Evolutionary conservation across 1,140 invertebrate genomes (phyloP).

Genomic region (Acromyrmex heyeri): DNA sequence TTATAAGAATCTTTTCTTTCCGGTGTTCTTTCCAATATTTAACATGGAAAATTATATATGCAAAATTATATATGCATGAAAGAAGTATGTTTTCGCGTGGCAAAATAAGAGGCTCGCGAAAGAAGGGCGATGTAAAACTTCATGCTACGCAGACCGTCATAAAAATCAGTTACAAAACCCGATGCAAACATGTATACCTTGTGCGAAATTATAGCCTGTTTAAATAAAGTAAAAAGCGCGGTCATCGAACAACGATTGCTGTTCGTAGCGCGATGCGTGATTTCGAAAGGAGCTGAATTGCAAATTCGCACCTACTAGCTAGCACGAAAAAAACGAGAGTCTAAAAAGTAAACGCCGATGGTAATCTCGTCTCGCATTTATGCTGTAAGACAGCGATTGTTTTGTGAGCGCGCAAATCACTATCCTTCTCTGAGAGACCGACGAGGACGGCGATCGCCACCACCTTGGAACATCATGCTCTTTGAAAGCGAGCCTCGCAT

Average conservation of each 20-base stretch:
- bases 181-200: slow-evolving; percentile 44
- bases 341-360: slow-evolving; percentile 61
- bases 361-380: slow-evolving; percentile 69
- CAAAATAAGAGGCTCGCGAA: slow-evolving; percentile 39
- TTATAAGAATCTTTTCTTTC: not conserved
- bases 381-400: slow-evolving; percentile 63
- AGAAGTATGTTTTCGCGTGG: slow-evolving; percentile 1
- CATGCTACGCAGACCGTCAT: slow-evolving; percentile 36
- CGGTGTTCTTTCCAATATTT: not conserved
- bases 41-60: not conserved
- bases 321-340: slow-evolving; percentile 28
- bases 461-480: slow-evolving; percentile 57
- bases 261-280: slow-evolving; percentile 50
- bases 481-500: slow-evolving; percentile 59
- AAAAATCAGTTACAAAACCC: slow-evolving; percentile 59
- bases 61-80: slow-evolving; percentile 18
- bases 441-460: slow-evolving; percentile 54
- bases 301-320: slow-evolving; percentile 60
- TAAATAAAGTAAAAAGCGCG: slow-evolving; percentile 61
- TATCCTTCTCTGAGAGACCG: slow-evolving; percentile 58
- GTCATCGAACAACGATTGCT: slow-evolving; percentile 61
- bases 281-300: slow-evolving; percentile 62
- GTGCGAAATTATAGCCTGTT: slow-evolving; percentile 64
- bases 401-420: slow-evolving; percentile 69
- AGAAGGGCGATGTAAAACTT: slow-evolving; percentile 54